phyloP scores from a whole-genome alignment of 2,888 invertebrate genomes.

The Nephrotoma flavescens region DNA sequence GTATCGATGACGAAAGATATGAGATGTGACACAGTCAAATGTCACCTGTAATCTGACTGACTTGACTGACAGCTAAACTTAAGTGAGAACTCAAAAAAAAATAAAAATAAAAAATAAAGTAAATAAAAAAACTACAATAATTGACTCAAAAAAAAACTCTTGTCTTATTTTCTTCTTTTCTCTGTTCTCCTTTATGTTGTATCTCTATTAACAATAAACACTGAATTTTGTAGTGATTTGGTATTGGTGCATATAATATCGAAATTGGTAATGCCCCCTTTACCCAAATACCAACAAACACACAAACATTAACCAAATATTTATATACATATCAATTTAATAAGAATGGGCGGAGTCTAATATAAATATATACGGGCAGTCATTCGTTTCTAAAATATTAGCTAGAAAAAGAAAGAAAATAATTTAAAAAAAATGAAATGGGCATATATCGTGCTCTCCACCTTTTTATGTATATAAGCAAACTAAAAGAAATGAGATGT shows the following conservation, averaged over 20 bases:
- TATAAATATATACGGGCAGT: background rate
- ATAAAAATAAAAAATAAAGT: background rate
- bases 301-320: background rate
- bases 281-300: background rate
- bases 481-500: background rate
- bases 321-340: background rate
- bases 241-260: background rate
- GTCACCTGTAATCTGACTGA: constrained; percentile 34
- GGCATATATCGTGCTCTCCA: background rate
- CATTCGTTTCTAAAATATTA: background rate
- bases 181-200: constrained; percentile 1
- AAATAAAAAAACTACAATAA: background rate
- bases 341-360: background rate
- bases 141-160: background rate
- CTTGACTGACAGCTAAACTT: constrained; percentile 13
- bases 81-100: constrained; percentile 19
- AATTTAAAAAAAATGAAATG: background rate
- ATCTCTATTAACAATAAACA: background rate
- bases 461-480: background rate
- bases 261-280: constrained; percentile 1
- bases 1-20: background rate
- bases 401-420: background rate
- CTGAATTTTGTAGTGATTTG: background rate
- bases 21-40: constrained; percentile 27
- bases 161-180: background rate